Evolutionary conservation across 2,888 invertebrate genomes (phyloP).

Genomic region (Patella ulyssiponensis): DNA sequence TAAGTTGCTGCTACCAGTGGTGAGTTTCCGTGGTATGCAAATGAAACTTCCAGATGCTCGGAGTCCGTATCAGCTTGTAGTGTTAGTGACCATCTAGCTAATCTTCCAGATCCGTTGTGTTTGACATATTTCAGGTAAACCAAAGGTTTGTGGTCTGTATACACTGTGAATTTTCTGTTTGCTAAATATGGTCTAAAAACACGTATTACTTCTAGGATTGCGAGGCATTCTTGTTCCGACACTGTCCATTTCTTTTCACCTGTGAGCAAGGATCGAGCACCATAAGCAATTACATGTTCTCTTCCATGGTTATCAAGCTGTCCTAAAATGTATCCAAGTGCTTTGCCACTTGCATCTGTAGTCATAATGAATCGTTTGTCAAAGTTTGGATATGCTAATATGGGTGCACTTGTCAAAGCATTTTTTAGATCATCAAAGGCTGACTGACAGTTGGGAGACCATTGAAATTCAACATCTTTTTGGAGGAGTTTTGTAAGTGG

Average conservation of each 20-base stretch:
- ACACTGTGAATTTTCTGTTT: slow-evolving; percentile 22
- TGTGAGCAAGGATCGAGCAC: too few species aligned
- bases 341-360: slow-evolving; percentile 27
- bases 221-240: slow-evolving; percentile 34
- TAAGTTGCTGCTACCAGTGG: too few species aligned
- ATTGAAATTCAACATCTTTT: slow-evolving; percentile 34
- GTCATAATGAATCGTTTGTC: slow-evolving; percentile 29
- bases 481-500: slow-evolving; percentile 37
- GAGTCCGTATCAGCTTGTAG: slow-evolving; percentile 18
- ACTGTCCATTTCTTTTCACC: too few species aligned
- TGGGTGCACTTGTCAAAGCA: slow-evolving; percentile 1
- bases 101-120: slow-evolving; percentile 14
- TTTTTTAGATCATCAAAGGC: slow-evolving; percentile 33
- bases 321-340: slow-evolving; percentile 30
- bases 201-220: slow-evolving; percentile 31
- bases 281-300: slow-evolving; percentile 25
- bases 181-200: slow-evolving; percentile 26
- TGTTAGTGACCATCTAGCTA: slow-evolving; percentile 33
- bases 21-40: too few species aligned
- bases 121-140: slow-evolving; percentile 24
- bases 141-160: slow-evolving; percentile 34
- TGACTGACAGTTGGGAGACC: slow-evolving; percentile 34
- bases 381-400: slow-evolving; percentile 31
- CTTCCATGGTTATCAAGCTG: slow-evolving; percentile 19
- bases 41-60: too few species aligned